Evolutionary conservation across 2,888 invertebrate genomes (phyloP).

Genomic region (Lamellibrachia satsuma): DNA sequence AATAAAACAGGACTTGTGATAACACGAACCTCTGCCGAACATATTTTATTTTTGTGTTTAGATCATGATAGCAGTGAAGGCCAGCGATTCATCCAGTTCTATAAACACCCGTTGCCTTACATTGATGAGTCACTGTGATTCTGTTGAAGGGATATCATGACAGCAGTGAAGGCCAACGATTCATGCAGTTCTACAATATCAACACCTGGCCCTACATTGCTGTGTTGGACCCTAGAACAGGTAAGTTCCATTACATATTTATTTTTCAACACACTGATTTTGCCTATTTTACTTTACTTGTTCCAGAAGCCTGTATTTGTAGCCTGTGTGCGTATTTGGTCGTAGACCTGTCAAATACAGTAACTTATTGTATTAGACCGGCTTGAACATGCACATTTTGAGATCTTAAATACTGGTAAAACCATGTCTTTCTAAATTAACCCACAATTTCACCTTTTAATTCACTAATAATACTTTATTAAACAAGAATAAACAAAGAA

Average conservation of each 20-base stretch:
- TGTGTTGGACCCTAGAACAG: conserved; percentile 76
- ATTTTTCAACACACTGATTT: not conserved
- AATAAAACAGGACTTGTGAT: too few relatives aligned
- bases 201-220: conserved; percentile 74
- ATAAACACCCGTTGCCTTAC: conserved; percentile 73
- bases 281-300: not conserved
- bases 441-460: too few relatives aligned
- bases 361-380: too few relatives aligned
- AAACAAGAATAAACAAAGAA: too few relatives aligned
- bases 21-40: too few relatives aligned
- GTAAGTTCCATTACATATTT: conserved; percentile 48
- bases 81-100: conserved; percentile 74
- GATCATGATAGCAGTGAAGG: conserved; percentile 72
- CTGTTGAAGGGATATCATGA: conserved; percentile 66
- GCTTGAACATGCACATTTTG: too few relatives aligned
- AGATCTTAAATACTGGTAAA: too few relatives aligned
- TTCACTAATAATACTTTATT: too few relatives aligned
- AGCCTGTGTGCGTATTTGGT: too few relatives aligned
- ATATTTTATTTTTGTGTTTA: conserved; percentile 51
- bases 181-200: conserved; percentile 75
- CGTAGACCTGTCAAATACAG: too few relatives aligned
- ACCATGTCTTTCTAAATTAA: too few relatives aligned
- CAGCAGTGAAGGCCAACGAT: conserved; percentile 73
- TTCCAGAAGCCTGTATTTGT: not conserved
- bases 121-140: conserved; percentile 68